Evolutionary conservation across 1,140 invertebrate species (phyloP).

Genomic region (Trinorchestia longiramus): DNA sequence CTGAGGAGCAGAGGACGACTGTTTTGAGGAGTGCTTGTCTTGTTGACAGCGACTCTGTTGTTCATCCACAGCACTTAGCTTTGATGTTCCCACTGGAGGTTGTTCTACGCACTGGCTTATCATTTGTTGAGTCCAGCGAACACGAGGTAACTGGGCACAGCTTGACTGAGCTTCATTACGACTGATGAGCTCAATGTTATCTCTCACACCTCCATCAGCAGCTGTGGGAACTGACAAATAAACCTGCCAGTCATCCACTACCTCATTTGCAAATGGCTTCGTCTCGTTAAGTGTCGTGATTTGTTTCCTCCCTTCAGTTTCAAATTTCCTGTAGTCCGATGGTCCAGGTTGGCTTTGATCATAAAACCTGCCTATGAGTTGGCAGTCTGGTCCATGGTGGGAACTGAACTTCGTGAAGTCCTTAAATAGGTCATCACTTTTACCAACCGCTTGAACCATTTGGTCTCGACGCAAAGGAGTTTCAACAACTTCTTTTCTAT

Average conservation of each 20-base stretch:
- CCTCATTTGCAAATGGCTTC: background rate
- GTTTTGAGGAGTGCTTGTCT: background rate
- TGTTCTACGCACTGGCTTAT: background rate
- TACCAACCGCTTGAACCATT: background rate
- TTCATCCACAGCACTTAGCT: background rate
- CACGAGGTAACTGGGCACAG: background rate
- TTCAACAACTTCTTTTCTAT: background rate
- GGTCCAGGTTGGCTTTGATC: background rate
- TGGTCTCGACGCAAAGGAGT: background rate
- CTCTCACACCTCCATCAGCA: background rate
- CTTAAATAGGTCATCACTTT: background rate
- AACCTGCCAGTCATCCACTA: background rate
- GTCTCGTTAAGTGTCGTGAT: background rate
- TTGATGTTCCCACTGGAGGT: background rate
- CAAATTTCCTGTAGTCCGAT: background rate
- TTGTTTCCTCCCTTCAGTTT: background rate
- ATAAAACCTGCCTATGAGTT: background rate
- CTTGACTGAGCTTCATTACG: background rate
- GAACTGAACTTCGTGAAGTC: background rate
- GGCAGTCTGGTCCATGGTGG: background rate
- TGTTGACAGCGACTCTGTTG: background rate
- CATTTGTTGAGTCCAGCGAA: background rate
- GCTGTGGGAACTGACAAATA: background rate
- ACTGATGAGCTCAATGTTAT: background rate
- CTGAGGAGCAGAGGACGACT: background rate